These are phyloP conservation scores for Camelus dromedarius DNA, from an alignment of 2,113 vertebrate species.

Conservation along the genomic window DNA sequence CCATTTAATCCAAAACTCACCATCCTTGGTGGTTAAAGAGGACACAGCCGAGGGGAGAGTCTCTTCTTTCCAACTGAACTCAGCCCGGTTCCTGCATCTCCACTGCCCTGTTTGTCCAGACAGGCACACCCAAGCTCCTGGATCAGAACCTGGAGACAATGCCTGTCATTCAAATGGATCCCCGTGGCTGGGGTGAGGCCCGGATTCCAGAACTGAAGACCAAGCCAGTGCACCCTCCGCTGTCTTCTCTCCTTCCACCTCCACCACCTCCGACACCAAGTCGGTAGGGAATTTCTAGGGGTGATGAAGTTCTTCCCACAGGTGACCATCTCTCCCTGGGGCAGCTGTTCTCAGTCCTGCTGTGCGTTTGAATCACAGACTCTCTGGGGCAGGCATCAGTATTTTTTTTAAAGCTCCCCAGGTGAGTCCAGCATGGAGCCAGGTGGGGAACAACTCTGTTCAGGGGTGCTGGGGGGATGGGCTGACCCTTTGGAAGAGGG, in stretches of 20 bases:
- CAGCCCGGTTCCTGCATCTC: not conserved
- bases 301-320: not conserved
- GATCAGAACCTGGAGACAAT: not conserved
- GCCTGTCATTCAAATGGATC: not conserved
- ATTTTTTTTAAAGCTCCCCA: not conserved
- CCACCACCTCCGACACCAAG: not conserved
- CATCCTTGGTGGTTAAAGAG: not conserved
- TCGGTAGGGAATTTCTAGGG: rapidly evolving
- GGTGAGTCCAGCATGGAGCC: not conserved
- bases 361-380: not conserved
- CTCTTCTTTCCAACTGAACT: not conserved
- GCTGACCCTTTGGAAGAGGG: not conserved
- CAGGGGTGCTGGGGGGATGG: not conserved
- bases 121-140: not conserved
- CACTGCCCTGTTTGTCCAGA: not conserved
- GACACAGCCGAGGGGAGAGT: not conserved
- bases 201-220: not conserved
- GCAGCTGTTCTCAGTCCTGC: not conserved
- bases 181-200: not conserved
- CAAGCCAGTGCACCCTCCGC: rapidly evolving
- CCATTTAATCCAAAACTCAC: not conserved
- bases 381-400: not conserved
- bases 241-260: rapidly evolving
- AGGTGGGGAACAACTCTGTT: not conserved
- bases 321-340: not conserved